A percentile compares a stretch with the other conserved stretches of the same genome.
phyloP scores from a whole-genome alignment of 2,113 vertebrate species.

The Megatriorchis doriae region DNA sequence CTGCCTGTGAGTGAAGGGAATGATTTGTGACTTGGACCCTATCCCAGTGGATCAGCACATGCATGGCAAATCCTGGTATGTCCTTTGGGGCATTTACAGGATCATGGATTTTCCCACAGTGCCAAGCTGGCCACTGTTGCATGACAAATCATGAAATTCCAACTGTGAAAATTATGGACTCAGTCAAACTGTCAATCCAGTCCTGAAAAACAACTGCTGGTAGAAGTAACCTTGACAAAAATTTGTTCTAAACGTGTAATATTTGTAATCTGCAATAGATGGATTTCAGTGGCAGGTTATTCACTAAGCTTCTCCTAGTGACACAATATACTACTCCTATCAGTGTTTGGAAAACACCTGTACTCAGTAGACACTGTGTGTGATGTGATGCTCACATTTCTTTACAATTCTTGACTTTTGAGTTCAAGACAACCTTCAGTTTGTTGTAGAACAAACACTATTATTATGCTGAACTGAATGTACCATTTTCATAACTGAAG shows the following conservation, averaged over 20 bases:
- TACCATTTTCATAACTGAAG: background rate
- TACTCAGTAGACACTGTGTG: background rate
- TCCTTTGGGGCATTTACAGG: conserved; percentile 53
- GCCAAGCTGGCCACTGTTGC: conserved; percentile 53
- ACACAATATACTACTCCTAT: background rate
- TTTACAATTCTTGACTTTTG: background rate
- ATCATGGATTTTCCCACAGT: conserved; percentile 36
- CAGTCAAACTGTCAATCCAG: conserved; percentile 68
- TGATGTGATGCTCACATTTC: background rate
- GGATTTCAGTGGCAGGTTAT: conserved; percentile 21
- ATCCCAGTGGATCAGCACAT: conserved; percentile 29
- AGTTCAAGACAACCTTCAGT: background rate
- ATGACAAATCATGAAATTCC: conserved; percentile 70
- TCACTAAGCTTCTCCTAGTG: background rate
- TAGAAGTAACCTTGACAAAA: conserved; percentile 61
- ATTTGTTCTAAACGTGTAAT: conserved; percentile 47
- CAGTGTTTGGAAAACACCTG: background rate
- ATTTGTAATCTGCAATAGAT: conserved; percentile 55
- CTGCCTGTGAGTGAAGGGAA: background rate
- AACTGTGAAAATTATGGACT: conserved; percentile 75
- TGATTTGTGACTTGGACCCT: conserved; percentile 6
- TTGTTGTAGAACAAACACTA: background rate
- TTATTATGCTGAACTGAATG: background rate
- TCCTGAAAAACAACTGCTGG: conserved; percentile 67
- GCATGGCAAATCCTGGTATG: conserved; percentile 52